These are phyloP conservation scores for Tenthredo amoena DNA, from an alignment of 2,888 invertebrate genomes.

Conservation along the genomic window DNA sequence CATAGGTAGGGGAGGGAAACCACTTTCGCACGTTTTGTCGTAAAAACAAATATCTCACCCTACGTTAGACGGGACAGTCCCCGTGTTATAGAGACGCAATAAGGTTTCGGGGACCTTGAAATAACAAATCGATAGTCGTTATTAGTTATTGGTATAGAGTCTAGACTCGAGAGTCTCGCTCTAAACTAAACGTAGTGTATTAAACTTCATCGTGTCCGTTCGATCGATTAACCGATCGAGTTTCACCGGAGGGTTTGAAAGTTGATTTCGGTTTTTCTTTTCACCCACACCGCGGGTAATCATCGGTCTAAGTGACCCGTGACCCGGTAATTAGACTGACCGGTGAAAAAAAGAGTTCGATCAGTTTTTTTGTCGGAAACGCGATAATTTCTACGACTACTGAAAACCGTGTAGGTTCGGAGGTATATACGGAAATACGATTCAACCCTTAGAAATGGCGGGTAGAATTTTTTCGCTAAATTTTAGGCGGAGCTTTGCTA, in stretches of 20 bases:
- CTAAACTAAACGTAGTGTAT: background rate
- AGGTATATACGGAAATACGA: too few species aligned
- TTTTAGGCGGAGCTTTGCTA: background rate
- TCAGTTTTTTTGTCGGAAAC: background rate
- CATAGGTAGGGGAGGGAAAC: too few species aligned
- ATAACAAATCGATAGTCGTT: conserved; percentile 47
- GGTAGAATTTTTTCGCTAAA: background rate
- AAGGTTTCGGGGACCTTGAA: conserved; percentile 40
- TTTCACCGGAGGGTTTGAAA: background rate
- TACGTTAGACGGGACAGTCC: background rate
- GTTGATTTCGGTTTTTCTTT: background rate
- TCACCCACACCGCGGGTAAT: background rate
- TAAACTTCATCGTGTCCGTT: background rate
- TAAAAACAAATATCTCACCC: too few species aligned
- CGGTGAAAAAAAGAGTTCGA: too few species aligned
- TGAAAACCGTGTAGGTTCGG: too few species aligned
- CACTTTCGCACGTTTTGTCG: background rate
- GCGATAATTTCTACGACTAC: background rate
- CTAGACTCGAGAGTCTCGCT: background rate
- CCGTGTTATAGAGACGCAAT: background rate
- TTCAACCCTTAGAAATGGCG: background rate
- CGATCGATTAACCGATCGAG: conserved; percentile 30
- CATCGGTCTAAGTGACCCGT: background rate
- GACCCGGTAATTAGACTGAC: background rate
- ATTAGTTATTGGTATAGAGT: conserved; percentile 36